Percentiles rank a stretch among this genome's conserved stretches.
Evolutionary conservation across 2,113 vertebrate species (phyloP).

Genomic region (Poecilia latipinna): DNA sequence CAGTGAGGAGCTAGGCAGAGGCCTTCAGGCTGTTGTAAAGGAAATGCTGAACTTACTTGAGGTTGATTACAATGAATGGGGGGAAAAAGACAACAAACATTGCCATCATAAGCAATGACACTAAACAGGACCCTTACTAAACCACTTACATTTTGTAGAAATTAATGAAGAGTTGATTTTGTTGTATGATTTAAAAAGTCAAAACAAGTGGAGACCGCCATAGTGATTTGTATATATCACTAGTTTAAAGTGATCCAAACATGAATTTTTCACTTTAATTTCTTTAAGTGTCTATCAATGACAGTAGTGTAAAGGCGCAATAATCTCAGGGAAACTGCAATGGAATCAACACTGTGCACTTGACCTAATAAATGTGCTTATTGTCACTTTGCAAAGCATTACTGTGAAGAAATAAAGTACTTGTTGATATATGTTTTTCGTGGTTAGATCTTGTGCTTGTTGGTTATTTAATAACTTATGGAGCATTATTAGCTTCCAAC

Average conservation of each 20-base stretch:
- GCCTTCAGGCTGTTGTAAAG: slow-evolving; percentile 84
- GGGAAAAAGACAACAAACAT: slow-evolving; percentile 57
- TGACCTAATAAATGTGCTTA: slow-evolving; percentile 3
- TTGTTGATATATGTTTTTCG: not conserved
- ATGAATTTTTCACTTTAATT: no score
- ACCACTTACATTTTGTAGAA: not conserved
- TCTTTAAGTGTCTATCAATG: no score
- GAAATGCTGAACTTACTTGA: slow-evolving; percentile 87
- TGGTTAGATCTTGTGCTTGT: no score
- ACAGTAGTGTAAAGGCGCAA: no score
- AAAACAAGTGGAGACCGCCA: no score
- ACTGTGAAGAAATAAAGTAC: slow-evolving; percentile 34
- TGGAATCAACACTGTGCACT: no score
- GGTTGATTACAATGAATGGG: slow-evolving; percentile 68
- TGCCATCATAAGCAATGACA: slow-evolving; percentile 67
- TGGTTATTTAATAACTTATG: no score
- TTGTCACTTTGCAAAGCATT: slow-evolving; percentile 6
- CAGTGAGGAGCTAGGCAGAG: slow-evolving; percentile 85
- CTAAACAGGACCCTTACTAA: not conserved
- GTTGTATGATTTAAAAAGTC: no score
- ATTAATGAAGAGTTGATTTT: not conserved
- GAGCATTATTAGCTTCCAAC: no score
- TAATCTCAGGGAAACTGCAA: no score
- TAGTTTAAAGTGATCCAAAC: no score
- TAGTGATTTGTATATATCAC: no score